Base-by-base conservation (phyloP, 2,113 vertebrate genomes). In the Elephas maximus region DNA sequence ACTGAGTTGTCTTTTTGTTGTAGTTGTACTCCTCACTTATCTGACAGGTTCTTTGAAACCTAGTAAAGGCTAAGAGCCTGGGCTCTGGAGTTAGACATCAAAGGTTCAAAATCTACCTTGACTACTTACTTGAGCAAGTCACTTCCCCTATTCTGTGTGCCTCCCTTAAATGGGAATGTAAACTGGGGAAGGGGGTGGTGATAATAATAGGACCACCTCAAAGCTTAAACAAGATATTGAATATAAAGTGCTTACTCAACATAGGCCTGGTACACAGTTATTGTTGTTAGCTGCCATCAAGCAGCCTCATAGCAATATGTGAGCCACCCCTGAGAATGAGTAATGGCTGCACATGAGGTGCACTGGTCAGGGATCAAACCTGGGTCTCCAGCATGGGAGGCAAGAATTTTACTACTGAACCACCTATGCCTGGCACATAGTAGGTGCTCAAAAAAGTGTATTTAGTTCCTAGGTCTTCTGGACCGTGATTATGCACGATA, bases 401-500 rank as follows among this genome's bases (percentile, higher is more conserved):
- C 48, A 48, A 48, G 48, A 48, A 48, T 48, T 48, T 10, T 48
- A 48, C 48, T 10, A 48, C 48, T 48, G 48, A 48, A 48, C 48
- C 48, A 48, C 48, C 48, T 48, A 48, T 48, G 48, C 48, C 48
- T 48, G 48, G 48, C 45, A 51, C 57, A 65, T 26, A 79, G 45
- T 73, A 85, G 24, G 37, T 71, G 23, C 73, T 80, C 84, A 83
- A 48, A 90, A 95, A 44, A 86, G 63, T 96, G 24, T 93, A 76
- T 81, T 85, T 77, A 67, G 86, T 92, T 83, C 33, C 67, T 76
- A n/a, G 17, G 12, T 62, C 48, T 82, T 88, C 44, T 97, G 67
- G 33, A 71, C 90, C 69, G 67, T 93, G 33, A 71, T 87, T 74
- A 92, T 60, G 17, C 51, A 41, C 24, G 90, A 18, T 73, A 80